A percentile compares a stretch with the other conserved stretches of the same genome.
Evolutionary conservation across 2,888 invertebrate species (phyloP).

Genomic region (Leptopilina syphax): DNA sequence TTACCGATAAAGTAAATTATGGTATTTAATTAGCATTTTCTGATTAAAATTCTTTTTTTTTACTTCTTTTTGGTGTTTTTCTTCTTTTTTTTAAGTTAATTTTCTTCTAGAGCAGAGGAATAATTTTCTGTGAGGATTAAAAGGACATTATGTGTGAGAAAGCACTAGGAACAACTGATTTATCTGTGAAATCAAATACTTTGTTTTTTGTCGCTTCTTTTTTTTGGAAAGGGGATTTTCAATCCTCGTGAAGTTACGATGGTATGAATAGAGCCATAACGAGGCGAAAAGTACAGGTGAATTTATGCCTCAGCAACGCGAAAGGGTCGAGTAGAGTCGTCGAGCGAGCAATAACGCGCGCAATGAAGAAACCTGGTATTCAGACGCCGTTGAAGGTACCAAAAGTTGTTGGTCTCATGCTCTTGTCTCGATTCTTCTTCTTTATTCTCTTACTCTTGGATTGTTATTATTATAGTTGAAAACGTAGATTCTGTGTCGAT

Average conservation of each 20-base stretch:
- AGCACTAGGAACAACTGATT: not conserved
- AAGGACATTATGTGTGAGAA: not conserved
- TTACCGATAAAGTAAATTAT: not conserved
- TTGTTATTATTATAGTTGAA: too few relatives aligned
- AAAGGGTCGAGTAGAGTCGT: conserved; percentile 53
- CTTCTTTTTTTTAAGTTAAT: too few relatives aligned
- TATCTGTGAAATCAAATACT: conserved; percentile 2
- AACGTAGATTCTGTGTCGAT: too few relatives aligned
- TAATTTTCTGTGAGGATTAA: not conserved
- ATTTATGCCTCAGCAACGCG: conserved; percentile 70
- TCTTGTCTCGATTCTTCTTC: not conserved
- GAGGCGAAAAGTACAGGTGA: conserved; percentile 71
- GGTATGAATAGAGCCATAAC: conserved; percentile 71
- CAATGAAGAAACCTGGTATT: conserved; percentile 13
- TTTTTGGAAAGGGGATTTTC: conserved; percentile 11
- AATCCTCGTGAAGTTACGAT: conserved; percentile 61
- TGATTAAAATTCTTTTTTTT: not conserved
- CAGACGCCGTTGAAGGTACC: conserved; percentile 15
- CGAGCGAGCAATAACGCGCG: conserved; percentile 45
- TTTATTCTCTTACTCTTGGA: not conserved
- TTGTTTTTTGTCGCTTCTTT: not conserved
- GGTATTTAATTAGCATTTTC: not conserved
- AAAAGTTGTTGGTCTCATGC: conserved; percentile 2
- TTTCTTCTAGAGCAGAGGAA: not conserved
- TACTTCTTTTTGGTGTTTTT: not conserved